These are phyloP conservation scores for Cydia splendana DNA, from an alignment of 1,140 invertebrate genomes.

Conservation along the genomic window DNA sequence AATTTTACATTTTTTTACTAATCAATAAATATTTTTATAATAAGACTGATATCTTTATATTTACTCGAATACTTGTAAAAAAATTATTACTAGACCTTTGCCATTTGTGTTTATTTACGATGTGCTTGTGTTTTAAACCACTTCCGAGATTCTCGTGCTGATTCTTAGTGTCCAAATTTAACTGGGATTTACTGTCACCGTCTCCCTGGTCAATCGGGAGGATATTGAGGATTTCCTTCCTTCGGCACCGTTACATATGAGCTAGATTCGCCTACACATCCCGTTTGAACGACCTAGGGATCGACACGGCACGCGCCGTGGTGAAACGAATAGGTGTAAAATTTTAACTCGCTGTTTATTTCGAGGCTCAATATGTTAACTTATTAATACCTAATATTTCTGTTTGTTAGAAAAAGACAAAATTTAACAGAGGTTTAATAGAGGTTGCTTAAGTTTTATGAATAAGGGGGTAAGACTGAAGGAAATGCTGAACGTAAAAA, in stretches of 20 bases:
- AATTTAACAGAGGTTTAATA: no score
- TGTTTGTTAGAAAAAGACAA: no score
- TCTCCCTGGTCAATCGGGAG: constrained; percentile 5
- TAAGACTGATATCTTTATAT: no score
- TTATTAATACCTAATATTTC: no score
- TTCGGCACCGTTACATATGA: constrained; percentile 3
- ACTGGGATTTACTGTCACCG: constrained; percentile 46
- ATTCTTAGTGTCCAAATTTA: constrained; percentile 52
- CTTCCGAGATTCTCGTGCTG: constrained; percentile 49
- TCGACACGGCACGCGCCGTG: neutral
- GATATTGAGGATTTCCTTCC: constrained; percentile 30
- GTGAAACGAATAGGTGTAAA: neutral
- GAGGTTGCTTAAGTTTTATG: no score
- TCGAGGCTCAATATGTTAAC: no score
- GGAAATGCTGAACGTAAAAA: no score
- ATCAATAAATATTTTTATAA: no score
- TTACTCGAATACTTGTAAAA: no score
- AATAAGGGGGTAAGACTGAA: no score
- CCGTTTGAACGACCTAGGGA: neutral
- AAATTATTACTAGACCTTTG: no score
- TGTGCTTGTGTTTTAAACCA: constrained; percentile 35
- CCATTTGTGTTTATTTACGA: neutral
- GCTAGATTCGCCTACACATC: constrained; percentile 17
- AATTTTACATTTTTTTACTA: no score
- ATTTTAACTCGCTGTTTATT: neutral